Conservation (phyloP, 1,140 invertebrate species). For the Ruditapes philippinarum region DNA sequence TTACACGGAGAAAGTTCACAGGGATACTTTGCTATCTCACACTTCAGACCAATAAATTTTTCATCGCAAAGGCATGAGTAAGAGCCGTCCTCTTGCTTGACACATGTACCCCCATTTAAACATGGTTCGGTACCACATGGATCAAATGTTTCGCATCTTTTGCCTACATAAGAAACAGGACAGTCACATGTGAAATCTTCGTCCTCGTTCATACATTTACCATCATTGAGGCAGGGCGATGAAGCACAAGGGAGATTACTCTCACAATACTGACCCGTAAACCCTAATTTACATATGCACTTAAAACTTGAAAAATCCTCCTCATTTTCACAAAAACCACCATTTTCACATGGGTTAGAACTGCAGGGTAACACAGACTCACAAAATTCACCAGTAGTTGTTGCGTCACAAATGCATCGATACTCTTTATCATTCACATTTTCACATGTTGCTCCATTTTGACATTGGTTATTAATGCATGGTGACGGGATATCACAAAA, state of each 20-base stretch:
- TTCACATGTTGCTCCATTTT: constrained; percentile 61
- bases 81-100: constrained; percentile 85
- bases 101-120: constrained; percentile 72
- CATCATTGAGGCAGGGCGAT: constrained; percentile 76
- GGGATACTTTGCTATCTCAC: constrained; percentile 51
- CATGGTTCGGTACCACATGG: constrained; percentile 76
- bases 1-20: constrained; percentile 52
- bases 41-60: constrained; percentile 32
- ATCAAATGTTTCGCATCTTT: constrained; percentile 68
- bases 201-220: constrained; percentile 83
- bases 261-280: constrained; percentile 75
- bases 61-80: constrained; percentile 46
- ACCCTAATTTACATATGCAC: constrained; percentile 71
- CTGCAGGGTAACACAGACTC: constrained; percentile 86
- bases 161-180: constrained; percentile 69
- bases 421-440: constrained; percentile 44
- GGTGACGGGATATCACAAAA: constrained; percentile 53
- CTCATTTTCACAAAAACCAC: constrained; percentile 66
- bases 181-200: constrained; percentile 77
- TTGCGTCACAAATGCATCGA: constrained; percentile 67
- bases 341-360: constrained; percentile 73
- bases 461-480: constrained; percentile 41
- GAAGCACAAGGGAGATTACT: constrained; percentile 71
- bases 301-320: constrained; percentile 54
- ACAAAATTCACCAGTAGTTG: constrained; percentile 68